Evolutionary conservation across 2,888 invertebrate genomes (phyloP), one percentile per base, ranked within the genome.

Genomic region (Cryptus armator): DNA sequence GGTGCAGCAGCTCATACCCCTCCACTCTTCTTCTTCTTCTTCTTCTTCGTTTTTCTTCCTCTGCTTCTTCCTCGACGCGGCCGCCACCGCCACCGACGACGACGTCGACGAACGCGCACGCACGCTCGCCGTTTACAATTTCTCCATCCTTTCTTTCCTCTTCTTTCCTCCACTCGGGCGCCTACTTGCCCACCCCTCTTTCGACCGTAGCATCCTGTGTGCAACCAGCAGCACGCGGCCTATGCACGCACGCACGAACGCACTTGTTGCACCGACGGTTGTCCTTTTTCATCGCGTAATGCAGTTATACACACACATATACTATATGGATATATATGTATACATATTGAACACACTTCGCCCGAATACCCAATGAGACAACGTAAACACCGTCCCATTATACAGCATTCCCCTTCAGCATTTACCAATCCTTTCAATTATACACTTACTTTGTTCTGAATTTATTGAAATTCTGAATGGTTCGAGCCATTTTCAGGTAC

Each of bases 261-360:
- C 92, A 93, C 93, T 93, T 93, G 93, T 92, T 93, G 93, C 92
- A 91, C 85, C 89, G 84, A 83, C 85, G 86, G 10, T 44, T 48
- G 32, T 66, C 24, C 14, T 46, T 67, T 46, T 56, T 66, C n/a
- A 43, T 43, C 62, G 68, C 14, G 46, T 64, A 68, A 59, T 83
- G 68, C 79, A 74, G 59, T 44, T n/a, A 48, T n/a, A 37, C 70
- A 14, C 62, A 48, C 29, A 19, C 59, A 29, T 29, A 59, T 14
- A 59, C 12, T 3, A 24, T 14, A 29, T 24, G 14, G 10, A 59
- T 32, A 29, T 37, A 4, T 29, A 51, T 70, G 5, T 37, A 51
- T 59, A 37, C 32, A 44, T 48, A 44, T 70, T 10, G 29, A 16
- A 46, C 10, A 74, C 59, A 59, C 44, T 59, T 44, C 4, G 29